A percentile compares a stretch with the other conserved stretches of the same genome.
phyloP scores from a whole-genome alignment of 2,888 invertebrate genomes.

The Spodoptera exigua region DNA sequence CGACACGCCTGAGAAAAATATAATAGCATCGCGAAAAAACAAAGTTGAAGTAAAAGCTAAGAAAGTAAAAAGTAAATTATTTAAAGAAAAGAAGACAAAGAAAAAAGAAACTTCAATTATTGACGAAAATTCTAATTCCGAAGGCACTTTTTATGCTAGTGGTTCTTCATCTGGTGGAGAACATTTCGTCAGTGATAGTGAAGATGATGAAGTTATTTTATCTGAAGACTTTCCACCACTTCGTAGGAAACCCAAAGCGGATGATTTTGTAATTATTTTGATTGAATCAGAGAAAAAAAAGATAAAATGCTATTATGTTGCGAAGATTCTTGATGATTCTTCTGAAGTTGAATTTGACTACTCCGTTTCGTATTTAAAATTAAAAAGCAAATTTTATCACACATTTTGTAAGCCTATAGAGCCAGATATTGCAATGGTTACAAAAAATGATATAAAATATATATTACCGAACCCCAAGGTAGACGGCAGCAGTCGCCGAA shows the following conservation, averaged over 20 bases:
- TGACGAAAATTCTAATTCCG: slow-evolving; percentile 18
- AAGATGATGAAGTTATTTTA: slow-evolving; percentile 29
- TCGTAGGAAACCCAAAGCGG: slow-evolving; percentile 2
- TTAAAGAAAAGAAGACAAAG: slow-evolving; percentile 7
- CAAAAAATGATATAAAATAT: too few species aligned
- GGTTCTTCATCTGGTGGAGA: slow-evolving; percentile 39
- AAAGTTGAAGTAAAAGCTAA: neutral
- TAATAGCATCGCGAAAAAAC: neutral
- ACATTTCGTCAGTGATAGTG: slow-evolving; percentile 17
- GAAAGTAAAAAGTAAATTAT: neutral
- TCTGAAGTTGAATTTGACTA: too few species aligned
- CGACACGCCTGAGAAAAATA: slow-evolving; percentile 2
- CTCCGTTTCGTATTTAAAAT: too few species aligned
- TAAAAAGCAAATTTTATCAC: too few species aligned
- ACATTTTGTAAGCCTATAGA: too few species aligned
- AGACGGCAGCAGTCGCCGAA: too few species aligned
- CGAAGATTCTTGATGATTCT: too few species aligned
- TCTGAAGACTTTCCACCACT: slow-evolving; percentile 9
- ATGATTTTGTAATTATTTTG: slow-evolving; percentile 9
- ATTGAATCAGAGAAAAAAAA: too few species aligned
- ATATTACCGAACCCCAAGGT: too few species aligned
- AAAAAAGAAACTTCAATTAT: slow-evolving; percentile 11
- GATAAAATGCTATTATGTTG: too few species aligned
- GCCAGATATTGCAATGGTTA: too few species aligned
- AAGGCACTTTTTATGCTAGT: slow-evolving; percentile 27